Base-by-base conservation (phyloP, 2,888 invertebrate species). In the Sialis fuliginosa region DNA sequence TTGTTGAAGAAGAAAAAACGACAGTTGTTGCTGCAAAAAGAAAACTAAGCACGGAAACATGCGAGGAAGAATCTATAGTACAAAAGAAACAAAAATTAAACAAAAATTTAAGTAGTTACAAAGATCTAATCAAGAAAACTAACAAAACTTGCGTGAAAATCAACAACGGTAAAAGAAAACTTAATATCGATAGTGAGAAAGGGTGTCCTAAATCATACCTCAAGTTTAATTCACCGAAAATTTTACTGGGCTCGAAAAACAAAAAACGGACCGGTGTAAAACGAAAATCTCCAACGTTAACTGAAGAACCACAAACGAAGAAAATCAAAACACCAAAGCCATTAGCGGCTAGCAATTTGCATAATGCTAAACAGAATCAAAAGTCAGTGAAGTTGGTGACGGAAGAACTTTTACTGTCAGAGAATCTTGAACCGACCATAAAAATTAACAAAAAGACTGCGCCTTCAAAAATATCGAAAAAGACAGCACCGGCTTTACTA, bases 121-220 rank as follows among this genome's bases (percentile, higher is more conserved):
- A 66, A 51, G 62, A 61, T 53, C 55, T 65, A 47, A 66, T 62
- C 58, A 74, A 58, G 62, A 73, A 60, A 61, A 68, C 60, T 59
- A 68, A 52, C 57, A 69, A 59, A 59, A 64, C 51, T 62, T 50
- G 31, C 13, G 55, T 65, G 33, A 62, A 60, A 52, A 61, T 66
- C 31, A 63, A 62, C 51, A 67, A 66, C 51, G 66, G 66, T 10
- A 74, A 60, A 62, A 65, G 58, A 58, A 70, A 61, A 55, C 54
- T 67, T 13, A 61, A 62, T 42, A 53, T 46, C 64, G 54, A 64
- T 8, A 13, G 37, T 4, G 48, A 50, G 46, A 62, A 6, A 51
- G 62, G 34, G 58, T 61, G 13, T 12, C 32, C 31, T 9, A 43
- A 50, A 48, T 49, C 51, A 22, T 30, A 32, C 22, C 30, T 45